Conservation (phyloP, 2,113 vertebrate genomes). For the Aspidoscelis tigris region DNA sequence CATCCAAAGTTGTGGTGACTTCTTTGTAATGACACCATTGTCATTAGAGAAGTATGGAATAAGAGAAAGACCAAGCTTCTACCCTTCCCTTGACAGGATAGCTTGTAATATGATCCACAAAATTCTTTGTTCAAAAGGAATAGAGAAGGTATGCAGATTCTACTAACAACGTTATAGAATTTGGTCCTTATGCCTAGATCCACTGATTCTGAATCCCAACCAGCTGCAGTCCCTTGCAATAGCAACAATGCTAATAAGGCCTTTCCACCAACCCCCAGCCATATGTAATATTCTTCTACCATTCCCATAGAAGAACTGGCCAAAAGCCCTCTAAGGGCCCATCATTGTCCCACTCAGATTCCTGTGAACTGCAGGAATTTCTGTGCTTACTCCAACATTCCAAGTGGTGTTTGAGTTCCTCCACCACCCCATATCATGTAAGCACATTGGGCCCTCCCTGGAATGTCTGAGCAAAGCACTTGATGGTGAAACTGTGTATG, state of each 20-base stretch:
- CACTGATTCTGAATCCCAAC: no score
- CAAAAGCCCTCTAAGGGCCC: background rate
- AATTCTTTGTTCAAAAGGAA: no score
- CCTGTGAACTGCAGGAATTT: background rate
- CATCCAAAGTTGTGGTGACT: no score
- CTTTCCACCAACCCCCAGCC: background rate
- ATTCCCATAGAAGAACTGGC: background rate
- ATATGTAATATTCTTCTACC: background rate
- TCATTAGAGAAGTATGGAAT: background rate
- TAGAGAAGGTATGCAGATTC: no score
- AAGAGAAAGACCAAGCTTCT: no score
- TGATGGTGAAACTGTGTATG: no score
- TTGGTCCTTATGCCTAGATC: background rate
- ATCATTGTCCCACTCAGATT: background rate
- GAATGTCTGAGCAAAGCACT: background rate
- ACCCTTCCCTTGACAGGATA: background rate
- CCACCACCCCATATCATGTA: no score
- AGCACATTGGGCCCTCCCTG: background rate
- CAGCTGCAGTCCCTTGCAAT: background rate
- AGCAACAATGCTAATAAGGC: background rate
- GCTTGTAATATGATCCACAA: background rate
- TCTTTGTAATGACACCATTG: no score
- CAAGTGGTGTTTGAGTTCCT: background rate
- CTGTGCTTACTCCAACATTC: background rate
- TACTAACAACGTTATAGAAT: no score